Base-by-base conservation (phyloP, 2,888 invertebrate species). In the Poecilobothrus nobilitatus region DNA sequence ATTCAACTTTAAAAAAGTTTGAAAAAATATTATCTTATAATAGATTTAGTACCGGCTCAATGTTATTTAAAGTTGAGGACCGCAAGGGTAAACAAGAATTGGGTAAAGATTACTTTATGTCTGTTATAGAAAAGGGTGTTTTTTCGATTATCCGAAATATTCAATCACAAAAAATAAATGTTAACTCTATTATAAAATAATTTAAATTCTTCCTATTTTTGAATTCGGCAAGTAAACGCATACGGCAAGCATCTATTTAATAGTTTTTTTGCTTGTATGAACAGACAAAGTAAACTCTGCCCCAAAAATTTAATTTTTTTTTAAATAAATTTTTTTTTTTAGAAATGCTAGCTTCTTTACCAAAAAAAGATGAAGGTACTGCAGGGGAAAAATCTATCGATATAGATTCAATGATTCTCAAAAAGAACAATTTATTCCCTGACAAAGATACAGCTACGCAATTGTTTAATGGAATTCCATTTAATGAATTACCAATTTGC, bases 401-500 rank as follows among this genome's bases (percentile, higher is more conserved):
- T 77, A 86, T 93, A 61, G 92, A 93, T 79, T 81, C 86, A 10
- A 78, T 86, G 20, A 78, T 88, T 10, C 83, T 84, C 75, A 92
- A 92, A 69, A 87, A 87, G 77, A 84, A 85, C 67, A 86, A 87
- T 71, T 80, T 89, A 72, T 93, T 92, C 77, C 94, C 94, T 0
- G 89, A 90, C 76, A 82, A 84, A 69, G 85, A 87, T 68, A 92
- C 94, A 0, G 89, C 90, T 61, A 85, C 87, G 70, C 82, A 83
- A 75, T 77, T 94, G 4, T 92, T 93, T 76, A 86, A 91, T 78
- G 94, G 94, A 0, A 81, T 88, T 0, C 86, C 87, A 2, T 97
- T 89, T 79, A 88, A 88, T 78, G 88, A 94, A 66, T 77, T 97
- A 67, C 95, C 95, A 0, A 86, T 97, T 69, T 87, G 91, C 74